phyloP scores from a whole-genome alignment of 1,140 invertebrate genomes.

The Cydia strobilella region DNA sequence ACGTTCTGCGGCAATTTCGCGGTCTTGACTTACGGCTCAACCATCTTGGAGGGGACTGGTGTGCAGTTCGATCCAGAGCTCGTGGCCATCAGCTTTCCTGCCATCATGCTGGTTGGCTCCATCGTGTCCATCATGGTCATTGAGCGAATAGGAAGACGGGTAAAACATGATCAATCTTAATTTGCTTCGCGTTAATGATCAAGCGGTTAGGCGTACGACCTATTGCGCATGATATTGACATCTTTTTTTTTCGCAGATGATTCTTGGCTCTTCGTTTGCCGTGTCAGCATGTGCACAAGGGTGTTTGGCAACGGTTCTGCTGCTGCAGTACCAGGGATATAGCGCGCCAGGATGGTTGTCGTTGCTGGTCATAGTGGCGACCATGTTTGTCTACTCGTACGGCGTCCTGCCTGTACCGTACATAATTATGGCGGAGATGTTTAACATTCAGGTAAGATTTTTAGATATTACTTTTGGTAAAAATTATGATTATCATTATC shows the following conservation, averaged over 20 bases:
- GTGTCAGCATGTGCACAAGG: neutral
- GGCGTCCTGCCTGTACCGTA: slow-evolving; percentile 22
- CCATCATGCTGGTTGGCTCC: slow-evolving; percentile 7
- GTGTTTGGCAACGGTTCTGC: neutral
- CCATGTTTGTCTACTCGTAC: slow-evolving; percentile 14
- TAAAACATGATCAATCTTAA: neutral
- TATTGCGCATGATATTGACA: too few relatives aligned
- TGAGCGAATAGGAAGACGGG: neutral
- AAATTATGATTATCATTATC: too few relatives aligned
- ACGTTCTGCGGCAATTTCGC: slow-evolving; percentile 3
- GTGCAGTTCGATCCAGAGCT: neutral
- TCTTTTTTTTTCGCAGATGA: neutral
- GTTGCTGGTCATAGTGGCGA: neutral
- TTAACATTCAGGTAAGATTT: slow-evolving; percentile 31
- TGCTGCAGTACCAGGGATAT: neutral
- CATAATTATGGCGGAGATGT: slow-evolving; percentile 33
- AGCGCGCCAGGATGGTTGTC: slow-evolving; percentile 2
- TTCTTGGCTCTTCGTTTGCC: neutral
- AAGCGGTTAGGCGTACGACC: too few relatives aligned
- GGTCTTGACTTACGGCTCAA: neutral
- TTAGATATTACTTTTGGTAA: too few relatives aligned
- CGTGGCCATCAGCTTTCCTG: slow-evolving; percentile 1
- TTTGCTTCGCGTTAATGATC: too few relatives aligned
- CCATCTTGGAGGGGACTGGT: neutral
- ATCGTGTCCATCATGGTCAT: neutral